Base-by-base conservation (phyloP, 2,113 vertebrate species). In the Thryonomys swinderianus region DNA sequence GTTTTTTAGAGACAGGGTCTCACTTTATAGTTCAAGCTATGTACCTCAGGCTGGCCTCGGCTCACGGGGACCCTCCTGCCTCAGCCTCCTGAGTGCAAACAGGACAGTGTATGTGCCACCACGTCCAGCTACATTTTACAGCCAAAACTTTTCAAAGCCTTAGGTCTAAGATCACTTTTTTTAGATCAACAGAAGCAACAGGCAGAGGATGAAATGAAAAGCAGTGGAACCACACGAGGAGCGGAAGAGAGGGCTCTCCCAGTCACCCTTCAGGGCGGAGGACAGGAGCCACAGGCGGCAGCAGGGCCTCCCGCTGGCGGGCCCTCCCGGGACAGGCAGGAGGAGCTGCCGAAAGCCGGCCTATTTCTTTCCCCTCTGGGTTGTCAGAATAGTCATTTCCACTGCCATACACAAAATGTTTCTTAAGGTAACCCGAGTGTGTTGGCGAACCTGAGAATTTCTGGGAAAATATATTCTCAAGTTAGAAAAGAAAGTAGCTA, bases 401-500 rank as follows among this genome's bases (percentile, higher is more conserved):
- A 80, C 12, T 89, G 55, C 13, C 42, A 67, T n/a, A 48, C 17
- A 80, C 32, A 79, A 7, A 83, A 59, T 55, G 57, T 51, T 32
- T 90, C 48, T 61, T 74, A 91, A 83, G 32, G 55, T 73, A 18
- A 20, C 57, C 45, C 25, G 82, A 48, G 34, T 55, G 42, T 79
- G 11, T n/a, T 32, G 37, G 73, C 32, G 94, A 88, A 66, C 27
- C 55, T 88, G 66, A 71, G 80, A 76, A 83, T 74, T 86, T 74
- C 32, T 83, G 69, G 57, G 40, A 74, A 78, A 78, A 90, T n/a
- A 51, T 20, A 78, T 64, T 94, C 1, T 92, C 45, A 95, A 88
- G 12, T 45, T 67, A 90, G 21, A 96, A 34, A 84, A 61, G 18
- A 81, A 85, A 92, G 74, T 10, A 48, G 85, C 62, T 81, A 95